A percentile compares a stretch with the other conserved stretches of the same genome.
Conservation (phyloP, 1,140 invertebrate genomes). For the Anagrus nilaparvatae region DNA sequence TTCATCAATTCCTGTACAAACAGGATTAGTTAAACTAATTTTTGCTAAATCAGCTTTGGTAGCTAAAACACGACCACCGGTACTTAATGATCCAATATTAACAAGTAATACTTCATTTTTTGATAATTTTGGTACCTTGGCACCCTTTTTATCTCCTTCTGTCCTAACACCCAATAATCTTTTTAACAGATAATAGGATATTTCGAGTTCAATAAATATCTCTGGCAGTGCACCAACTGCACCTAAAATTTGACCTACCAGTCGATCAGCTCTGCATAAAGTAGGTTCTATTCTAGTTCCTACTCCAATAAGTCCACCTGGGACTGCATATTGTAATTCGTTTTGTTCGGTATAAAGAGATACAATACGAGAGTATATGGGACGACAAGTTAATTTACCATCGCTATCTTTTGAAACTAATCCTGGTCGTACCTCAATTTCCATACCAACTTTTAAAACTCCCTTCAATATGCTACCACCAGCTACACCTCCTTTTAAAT, state of each 20-base stretch:
- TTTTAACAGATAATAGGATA: conserved; percentile 94
- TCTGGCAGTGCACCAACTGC: conserved; percentile 92
- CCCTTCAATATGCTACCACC: conserved; percentile 96
- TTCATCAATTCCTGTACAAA: conserved; percentile 97
- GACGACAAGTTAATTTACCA: conserved; percentile 89
- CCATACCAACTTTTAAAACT: conserved; percentile 83
- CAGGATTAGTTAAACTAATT: conserved; percentile 92
- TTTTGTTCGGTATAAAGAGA: conserved; percentile 99
- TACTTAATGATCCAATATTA: conserved; percentile 98
- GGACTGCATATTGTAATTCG: conserved; percentile 96
- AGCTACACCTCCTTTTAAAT: conserved; percentile 96
- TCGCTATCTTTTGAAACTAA: conserved; percentile 94
- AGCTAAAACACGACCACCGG: conserved; percentile 90
- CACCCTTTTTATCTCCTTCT: conserved; percentile 97
- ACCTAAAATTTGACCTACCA: conserved; percentile 98
- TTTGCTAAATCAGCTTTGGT: conserved; percentile 97
- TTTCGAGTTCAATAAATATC: conserved; percentile 97
- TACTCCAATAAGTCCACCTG: conserved; percentile 96
- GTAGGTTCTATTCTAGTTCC: conserved; percentile 99
- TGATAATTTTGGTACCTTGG: conserved; percentile 62
- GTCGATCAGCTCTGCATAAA: conserved; percentile 91
- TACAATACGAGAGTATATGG: conserved; percentile 94
- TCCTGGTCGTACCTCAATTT: conserved; percentile 88
- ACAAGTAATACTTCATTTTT: conserved; percentile 73
- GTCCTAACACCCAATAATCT: conserved; percentile 93